A percentile compares a stretch with the other conserved stretches of the same genome.
phyloP scores from a whole-genome alignment of 2,113 vertebrate species.

The Seriola rivoliana region DNA sequence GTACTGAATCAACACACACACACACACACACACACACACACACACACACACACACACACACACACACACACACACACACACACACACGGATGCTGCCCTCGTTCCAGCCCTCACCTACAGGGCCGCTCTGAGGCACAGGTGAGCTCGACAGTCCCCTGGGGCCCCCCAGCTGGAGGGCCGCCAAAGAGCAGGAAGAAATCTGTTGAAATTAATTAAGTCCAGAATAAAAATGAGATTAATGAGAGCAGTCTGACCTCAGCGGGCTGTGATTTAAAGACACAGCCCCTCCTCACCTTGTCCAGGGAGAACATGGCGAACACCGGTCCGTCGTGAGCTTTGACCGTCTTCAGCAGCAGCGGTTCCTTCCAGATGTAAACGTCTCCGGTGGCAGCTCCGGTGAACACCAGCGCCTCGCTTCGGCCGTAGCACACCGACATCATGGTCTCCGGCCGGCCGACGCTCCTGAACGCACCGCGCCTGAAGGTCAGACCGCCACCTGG shows the following conservation, averaged over 20 bases:
- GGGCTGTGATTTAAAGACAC: too few species aligned
- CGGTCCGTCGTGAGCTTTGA: slow-evolving; percentile 96
- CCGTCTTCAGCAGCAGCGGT: slow-evolving; percentile 89
- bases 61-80: too few species aligned
- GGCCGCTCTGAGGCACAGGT: too few species aligned
- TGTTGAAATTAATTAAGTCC: too few species aligned
- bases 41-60: slow-evolving; percentile 6
- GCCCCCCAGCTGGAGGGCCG: neutral
- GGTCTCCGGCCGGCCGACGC: slow-evolving; percentile 89
- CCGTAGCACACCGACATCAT: slow-evolving; percentile 97
- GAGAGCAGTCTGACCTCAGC: too few species aligned
- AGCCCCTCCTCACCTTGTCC: slow-evolving; percentile 89
- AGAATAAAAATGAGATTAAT: too few species aligned
- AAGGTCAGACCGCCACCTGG: slow-evolving; percentile 94
- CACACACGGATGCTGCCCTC: neutral
- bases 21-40: slow-evolving; percentile 5
- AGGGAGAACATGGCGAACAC: slow-evolving; percentile 97
- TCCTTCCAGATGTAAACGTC: slow-evolving; percentile 98
- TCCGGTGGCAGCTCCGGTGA: slow-evolving; percentile 93
- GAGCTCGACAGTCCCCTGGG: too few species aligned
- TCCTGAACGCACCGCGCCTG: slow-evolving; percentile 90
- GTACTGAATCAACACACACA: slow-evolving; percentile 1
- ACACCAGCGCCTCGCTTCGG: slow-evolving; percentile 91
- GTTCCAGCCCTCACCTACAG: too few species aligned
- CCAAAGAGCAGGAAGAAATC: too few species aligned